Percentiles rank a stretch among this genome's conserved stretches.
phyloP scores from a whole-genome alignment of 1,140 invertebrate genomes.

The Augochlora pura region DNA sequence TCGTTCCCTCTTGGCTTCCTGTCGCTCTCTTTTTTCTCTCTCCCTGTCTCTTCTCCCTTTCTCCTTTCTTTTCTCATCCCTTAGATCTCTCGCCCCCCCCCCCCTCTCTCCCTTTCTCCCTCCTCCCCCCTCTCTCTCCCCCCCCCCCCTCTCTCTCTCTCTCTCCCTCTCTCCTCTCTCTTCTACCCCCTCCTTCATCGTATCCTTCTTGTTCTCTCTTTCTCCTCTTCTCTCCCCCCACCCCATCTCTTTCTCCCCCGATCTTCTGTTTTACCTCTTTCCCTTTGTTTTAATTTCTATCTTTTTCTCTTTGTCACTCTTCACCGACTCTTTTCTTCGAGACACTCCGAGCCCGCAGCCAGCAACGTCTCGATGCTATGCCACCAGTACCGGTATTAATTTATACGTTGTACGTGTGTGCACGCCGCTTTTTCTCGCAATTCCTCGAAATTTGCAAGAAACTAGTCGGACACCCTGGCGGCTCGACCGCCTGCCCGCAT shows the following conservation, averaged over 20 bases:
- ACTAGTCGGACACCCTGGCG: constrained; percentile 77
- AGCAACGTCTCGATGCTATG: constrained; percentile 39
- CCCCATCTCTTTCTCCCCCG: constrained; percentile 42
- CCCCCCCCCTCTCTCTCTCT: constrained; percentile 39
- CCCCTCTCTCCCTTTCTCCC: constrained; percentile 24
- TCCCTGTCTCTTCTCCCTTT: constrained; percentile 30
- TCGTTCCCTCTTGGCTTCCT: constrained; percentile 58
- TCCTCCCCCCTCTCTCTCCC: constrained; percentile 38
- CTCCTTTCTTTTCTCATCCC: constrained; percentile 15
- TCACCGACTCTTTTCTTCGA: constrained; percentile 23
- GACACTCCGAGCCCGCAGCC: constrained; percentile 18
- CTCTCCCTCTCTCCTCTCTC: constrained; percentile 20
- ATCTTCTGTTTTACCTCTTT: constrained; percentile 39
- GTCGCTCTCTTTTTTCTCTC: constrained; percentile 48
- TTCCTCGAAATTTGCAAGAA: constrained; percentile 81
- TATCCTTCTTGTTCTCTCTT: constrained; percentile 35
- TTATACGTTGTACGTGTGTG: constrained; percentile 79
- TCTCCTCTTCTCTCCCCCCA: constrained; percentile 36
- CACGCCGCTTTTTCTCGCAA: constrained; percentile 77
- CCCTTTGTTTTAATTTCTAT: too few relatives aligned
- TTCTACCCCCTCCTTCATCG: constrained; percentile 20
- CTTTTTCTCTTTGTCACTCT: constrained; percentile 17
- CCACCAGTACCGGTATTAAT: constrained; percentile 75
- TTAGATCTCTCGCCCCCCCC: background rate
- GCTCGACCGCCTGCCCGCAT: constrained; percentile 48